phyloP scores from a whole-genome alignment of 2,113 vertebrate species.

The Glaucidium brasilianum region DNA sequence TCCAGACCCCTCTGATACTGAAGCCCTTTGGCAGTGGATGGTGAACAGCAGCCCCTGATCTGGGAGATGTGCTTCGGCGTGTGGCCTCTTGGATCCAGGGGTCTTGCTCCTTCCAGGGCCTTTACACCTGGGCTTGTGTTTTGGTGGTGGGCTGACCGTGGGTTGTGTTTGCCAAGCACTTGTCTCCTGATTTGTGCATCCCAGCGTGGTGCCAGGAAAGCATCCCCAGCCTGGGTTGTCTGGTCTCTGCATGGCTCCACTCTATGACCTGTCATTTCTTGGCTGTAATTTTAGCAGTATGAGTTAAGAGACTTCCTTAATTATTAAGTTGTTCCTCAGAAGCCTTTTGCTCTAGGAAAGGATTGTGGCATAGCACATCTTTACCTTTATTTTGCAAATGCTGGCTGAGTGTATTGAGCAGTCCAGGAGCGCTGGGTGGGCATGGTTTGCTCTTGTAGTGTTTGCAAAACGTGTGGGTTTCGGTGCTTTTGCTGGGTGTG shows the following conservation, averaged over 20 bases:
- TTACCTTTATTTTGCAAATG: neutral
- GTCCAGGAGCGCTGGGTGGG: neutral
- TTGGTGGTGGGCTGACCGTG: accelerated
- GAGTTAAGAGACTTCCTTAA: neutral
- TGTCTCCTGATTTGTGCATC: accelerated
- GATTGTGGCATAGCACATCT: accelerated
- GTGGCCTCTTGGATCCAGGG: accelerated
- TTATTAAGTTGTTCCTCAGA: neutral
- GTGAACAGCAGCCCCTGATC: too few relatives aligned
- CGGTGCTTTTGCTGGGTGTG: too few relatives aligned
- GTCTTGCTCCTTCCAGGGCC: neutral
- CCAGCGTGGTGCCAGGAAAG: neutral
- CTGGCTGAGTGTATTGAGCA: neutral
- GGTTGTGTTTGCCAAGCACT: accelerated
- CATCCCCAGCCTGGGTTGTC: neutral
- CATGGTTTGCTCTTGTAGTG: neutral
- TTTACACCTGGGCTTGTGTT: accelerated
- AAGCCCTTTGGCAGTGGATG: neutral
- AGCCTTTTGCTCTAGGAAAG: neutral
- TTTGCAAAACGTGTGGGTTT: accelerated
- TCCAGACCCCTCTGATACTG: neutral
- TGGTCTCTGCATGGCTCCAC: neutral
- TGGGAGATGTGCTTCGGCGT: too few relatives aligned
- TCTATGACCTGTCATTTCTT: neutral
- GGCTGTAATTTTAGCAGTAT: neutral